phyloP scores from a whole-genome alignment of 2,797 vertebrate genomes.

The Crocidura indochinensis region DNA sequence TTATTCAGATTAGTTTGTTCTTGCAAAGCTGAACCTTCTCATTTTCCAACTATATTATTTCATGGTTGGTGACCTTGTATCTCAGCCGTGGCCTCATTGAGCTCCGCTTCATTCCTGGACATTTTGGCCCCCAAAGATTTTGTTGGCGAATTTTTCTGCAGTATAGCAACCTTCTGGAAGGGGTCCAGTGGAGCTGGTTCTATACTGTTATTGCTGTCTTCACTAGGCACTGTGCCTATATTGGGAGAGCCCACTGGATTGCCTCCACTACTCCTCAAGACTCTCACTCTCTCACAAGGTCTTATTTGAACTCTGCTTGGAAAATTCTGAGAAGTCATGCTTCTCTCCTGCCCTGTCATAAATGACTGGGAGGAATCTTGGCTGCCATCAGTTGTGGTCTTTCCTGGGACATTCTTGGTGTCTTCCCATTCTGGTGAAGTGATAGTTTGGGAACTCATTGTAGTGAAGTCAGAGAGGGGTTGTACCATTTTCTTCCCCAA shows the following conservation, averaged over 20 bases:
- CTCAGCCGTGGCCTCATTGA: no score
- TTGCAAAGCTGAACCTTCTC: no score
- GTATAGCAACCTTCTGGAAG: neutral
- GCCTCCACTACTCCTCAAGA: neutral
- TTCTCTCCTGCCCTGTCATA: neutral
- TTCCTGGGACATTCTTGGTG: fast-evolving
- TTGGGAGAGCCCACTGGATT: neutral
- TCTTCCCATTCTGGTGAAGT: neutral
- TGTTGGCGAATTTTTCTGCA: no score
- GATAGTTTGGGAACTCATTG: fast-evolving
- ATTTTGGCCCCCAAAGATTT: no score
- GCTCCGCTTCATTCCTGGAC: no score
- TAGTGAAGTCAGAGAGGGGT: neutral
- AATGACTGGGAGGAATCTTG: neutral
- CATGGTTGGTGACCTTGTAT: no score
- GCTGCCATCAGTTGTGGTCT: fast-evolving
- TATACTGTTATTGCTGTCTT: no score
- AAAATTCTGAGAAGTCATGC: neutral
- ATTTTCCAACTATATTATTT: no score
- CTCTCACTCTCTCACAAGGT: neutral
- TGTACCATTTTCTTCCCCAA: neutral
- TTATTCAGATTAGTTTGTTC: no score
- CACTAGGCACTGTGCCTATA: no score
- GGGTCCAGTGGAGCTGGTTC: no score
- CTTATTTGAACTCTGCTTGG: neutral